Percentiles rank a stretch among this genome's conserved stretches.
These are phyloP conservation scores for Nomada hirtipes DNA, from an alignment of 2,888 invertebrate genomes.

Conservation along the genomic window DNA sequence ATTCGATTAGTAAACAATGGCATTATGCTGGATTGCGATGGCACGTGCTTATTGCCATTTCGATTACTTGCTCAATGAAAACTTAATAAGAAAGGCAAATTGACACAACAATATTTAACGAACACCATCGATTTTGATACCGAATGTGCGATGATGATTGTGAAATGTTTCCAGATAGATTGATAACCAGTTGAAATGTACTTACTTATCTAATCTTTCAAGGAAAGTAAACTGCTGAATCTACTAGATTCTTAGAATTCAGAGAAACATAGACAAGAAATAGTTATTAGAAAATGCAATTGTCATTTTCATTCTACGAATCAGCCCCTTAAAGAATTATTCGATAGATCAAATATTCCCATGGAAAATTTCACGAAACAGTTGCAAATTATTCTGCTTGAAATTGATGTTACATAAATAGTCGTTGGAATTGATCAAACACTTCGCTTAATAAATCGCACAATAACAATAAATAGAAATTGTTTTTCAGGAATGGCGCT, in stretches of 20 bases:
- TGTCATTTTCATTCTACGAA: too few relatives aligned
- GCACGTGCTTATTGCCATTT: neutral
- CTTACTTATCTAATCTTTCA: slow-evolving; percentile 16
- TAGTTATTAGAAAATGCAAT: too few relatives aligned
- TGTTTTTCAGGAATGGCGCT: slow-evolving; percentile 42
- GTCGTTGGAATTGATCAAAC: too few relatives aligned
- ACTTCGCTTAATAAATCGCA: too few relatives aligned
- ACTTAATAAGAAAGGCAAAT: neutral
- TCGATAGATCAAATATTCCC: too few relatives aligned
- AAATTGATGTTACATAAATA: too few relatives aligned
- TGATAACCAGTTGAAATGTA: neutral
- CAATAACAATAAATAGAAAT: too few relatives aligned
- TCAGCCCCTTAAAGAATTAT: too few relatives aligned
- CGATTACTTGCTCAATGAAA: neutral
- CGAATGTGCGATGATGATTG: too few relatives aligned
- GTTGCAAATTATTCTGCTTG: too few relatives aligned
- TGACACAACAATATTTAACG: neutral
- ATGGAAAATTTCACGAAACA: too few relatives aligned
- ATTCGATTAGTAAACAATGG: slow-evolving; percentile 33
- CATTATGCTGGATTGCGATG: slow-evolving; percentile 9
- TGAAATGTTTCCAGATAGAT: neutral
- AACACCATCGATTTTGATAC: too few relatives aligned
- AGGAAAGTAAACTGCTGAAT: neutral
- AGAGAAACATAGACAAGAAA: neutral
- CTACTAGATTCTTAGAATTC: neutral